A percentile compares a stretch with the other conserved stretches of the same genome.
phyloP scores from a whole-genome alignment of 23 tunicate species.

The Ciona savignyi region DNA sequence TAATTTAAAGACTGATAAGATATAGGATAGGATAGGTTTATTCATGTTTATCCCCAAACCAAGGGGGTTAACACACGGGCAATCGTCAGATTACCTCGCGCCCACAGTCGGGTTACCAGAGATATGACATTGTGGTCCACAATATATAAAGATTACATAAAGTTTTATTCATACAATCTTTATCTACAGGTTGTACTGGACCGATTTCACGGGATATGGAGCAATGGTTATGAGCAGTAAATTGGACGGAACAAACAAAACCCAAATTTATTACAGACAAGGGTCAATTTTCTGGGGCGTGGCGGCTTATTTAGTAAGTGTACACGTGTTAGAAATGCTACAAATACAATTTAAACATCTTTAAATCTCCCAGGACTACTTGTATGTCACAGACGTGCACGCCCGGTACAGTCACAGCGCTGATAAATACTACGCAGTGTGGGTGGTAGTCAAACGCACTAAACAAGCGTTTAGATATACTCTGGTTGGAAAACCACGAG shows the following conservation, averaged over 20 bases:
- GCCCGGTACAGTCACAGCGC: conserved; percentile 30
- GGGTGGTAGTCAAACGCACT: conserved; percentile 26
- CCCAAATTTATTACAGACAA: conserved; percentile 21
- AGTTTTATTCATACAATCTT: too few relatives aligned
- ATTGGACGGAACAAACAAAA: conserved; percentile 61
- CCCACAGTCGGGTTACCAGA: too few relatives aligned
- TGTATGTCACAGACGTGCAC: conserved; percentile 59
- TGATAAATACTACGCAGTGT: conserved; percentile 34
- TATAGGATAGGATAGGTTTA: too few relatives aligned
- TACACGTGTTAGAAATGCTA: neutral
- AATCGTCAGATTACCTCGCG: too few relatives aligned
- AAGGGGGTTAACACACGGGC: too few relatives aligned
- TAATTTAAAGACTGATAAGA: too few relatives aligned
- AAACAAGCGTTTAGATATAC: conserved; percentile 21
- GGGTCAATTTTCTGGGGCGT: conserved; percentile 62
- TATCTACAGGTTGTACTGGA: conserved; percentile 75
- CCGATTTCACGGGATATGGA: conserved; percentile 63
- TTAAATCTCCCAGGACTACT: conserved; percentile 41
- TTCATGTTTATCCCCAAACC: too few relatives aligned
- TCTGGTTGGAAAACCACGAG: conserved; percentile 71
- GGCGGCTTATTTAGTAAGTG: conserved; percentile 54
- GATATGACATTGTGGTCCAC: too few relatives aligned
- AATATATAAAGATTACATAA: too few relatives aligned
- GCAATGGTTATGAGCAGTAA: conserved; percentile 40
- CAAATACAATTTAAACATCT: too few relatives aligned